Percentiles rank a stretch among this genome's conserved stretches.
phyloP scores from a whole-genome alignment of 2,113 vertebrate genomes.

The Tupaia chinensis region DNA sequence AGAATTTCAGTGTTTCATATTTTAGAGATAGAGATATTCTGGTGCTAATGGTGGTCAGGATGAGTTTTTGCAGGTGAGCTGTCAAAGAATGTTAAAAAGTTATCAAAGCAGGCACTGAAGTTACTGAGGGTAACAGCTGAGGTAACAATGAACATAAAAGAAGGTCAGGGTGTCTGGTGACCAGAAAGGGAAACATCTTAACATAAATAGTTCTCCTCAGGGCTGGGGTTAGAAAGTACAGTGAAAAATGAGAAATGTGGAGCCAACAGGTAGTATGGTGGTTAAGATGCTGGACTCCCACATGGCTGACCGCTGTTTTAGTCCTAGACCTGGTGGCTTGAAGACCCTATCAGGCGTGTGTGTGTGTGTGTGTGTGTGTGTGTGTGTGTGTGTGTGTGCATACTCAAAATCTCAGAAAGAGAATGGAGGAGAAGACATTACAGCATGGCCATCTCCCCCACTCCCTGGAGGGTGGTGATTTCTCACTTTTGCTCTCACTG shows the following conservation, averaged over 20 bases:
- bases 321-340: too few relatives aligned
- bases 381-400: too few relatives aligned
- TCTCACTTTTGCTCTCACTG: too few relatives aligned
- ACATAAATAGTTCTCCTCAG: neutral
- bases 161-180: neutral
- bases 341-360: too few relatives aligned
- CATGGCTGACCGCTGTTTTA: too few relatives aligned
- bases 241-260: neutral
- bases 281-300: too few relatives aligned
- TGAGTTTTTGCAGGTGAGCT: neutral
- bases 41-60: neutral
- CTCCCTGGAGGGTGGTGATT: too few relatives aligned
- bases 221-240: neutral
- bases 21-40: neutral
- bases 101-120: neutral
- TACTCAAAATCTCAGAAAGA: too few relatives aligned
- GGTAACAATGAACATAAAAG: neutral
- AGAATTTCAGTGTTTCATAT: neutral
- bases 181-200: neutral
- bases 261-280: too few relatives aligned
- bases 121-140: neutral
- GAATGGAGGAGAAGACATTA: too few relatives aligned
- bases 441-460: too few relatives aligned
- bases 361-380: too few relatives aligned
- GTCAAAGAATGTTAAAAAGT: neutral